These are phyloP conservation scores for Rhincodon typus DNA, from an alignment of 2,797 vertebrate species.

Conservation along the genomic window DNA sequence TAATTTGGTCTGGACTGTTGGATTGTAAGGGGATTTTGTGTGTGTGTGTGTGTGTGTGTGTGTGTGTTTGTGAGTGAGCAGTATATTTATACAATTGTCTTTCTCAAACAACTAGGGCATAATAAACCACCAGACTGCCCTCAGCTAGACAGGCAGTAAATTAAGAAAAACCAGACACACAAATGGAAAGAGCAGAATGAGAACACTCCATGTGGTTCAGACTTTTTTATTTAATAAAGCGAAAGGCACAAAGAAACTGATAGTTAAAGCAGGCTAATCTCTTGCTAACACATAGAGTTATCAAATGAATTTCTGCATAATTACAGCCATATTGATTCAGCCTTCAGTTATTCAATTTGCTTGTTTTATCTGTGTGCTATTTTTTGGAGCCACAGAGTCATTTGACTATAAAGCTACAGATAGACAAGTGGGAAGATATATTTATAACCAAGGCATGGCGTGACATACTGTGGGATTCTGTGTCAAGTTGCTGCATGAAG, in stretches of 20 bases:
- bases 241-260: slow-evolving; percentile 31
- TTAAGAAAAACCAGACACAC: slow-evolving; percentile 38
- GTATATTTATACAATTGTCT: neutral
- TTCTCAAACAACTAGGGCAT: slow-evolving; percentile 9
- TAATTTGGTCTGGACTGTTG: neutral
- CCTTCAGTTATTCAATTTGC: slow-evolving; percentile 4
- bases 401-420: slow-evolving; percentile 36
- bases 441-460: slow-evolving; percentile 28
- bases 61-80: neutral
- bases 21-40: neutral
- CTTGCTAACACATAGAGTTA: neutral
- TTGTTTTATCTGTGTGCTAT: slow-evolving; percentile 19
- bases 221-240: slow-evolving; percentile 28
- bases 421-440: slow-evolving; percentile 23
- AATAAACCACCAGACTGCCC: slow-evolving; percentile 26
- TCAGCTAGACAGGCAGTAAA: slow-evolving; percentile 36
- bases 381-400: neutral
- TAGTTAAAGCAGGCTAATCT: slow-evolving; percentile 8
- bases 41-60: neutral
- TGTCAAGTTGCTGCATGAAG: neutral
- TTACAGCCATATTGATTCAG: slow-evolving; percentile 9
- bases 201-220: slow-evolving; percentile 31
- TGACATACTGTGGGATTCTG: slow-evolving; percentile 5
- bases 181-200: slow-evolving; percentile 25
- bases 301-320: neutral